Evolutionary conservation across 2,888 invertebrate genomes (phyloP), one percentile per base, ranked within the genome.

Genomic region (Silvanus unidentatus): DNA sequence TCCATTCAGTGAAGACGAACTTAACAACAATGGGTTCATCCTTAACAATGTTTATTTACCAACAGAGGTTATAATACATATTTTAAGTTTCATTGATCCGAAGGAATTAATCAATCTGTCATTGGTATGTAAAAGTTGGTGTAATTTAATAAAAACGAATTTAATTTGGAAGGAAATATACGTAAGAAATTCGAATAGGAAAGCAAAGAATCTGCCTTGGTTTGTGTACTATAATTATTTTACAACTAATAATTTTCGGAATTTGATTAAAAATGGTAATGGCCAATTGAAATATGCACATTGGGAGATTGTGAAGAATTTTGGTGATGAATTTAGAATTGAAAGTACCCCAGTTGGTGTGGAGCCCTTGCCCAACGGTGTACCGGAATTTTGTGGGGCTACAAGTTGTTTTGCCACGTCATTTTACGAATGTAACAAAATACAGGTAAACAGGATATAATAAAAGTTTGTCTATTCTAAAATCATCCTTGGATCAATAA

Each of bases 371-470:
- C 76, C 76, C 1, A 27, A 47, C 27, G 57, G 63, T 47, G 64
- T 71, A 34, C 66, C 71, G 9, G 69, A 73, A 11, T 74, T 75
- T 52, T 61, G 69, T 44, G 69, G 67, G 1, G 57, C 63, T 39
- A 64, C 65, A 6, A 62, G 63, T 43, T 79, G 79, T 59, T 79
- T 79, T 65, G 75, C 71, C 1, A 79, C 80, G 11, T 78, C 80
- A 1, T 80, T 68, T 58, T 32, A 52, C 2, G 48, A 48, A 5
- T 76, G 77, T 54, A 54, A 45, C 10, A 80, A 80, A 63, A 32
- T 57, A 12, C 80, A 81, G 65, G 54, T 59, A 6, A 65, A n/a
- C n/a, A n/a, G n/a, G n/a, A n/a, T n/a, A n/a, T n/a, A n/a, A n/a
- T n/a, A n/a, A n/a, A n/a, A n/a, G n/a, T n/a, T n/a, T n/a, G 79